phyloP scores from a whole-genome alignment of 2,113 vertebrate genomes.

The Ochotona curzoniae region DNA sequence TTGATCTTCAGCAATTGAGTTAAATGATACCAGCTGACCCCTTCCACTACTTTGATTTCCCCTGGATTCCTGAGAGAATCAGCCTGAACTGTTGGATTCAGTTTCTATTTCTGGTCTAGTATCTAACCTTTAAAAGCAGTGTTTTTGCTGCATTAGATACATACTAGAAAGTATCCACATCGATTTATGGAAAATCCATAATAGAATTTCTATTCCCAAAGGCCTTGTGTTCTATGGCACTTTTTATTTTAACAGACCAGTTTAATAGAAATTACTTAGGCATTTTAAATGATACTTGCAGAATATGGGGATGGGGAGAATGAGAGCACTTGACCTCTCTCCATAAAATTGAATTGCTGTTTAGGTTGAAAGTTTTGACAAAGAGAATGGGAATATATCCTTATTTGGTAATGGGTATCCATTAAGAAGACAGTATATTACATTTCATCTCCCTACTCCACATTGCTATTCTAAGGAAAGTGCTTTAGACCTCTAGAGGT shows the following conservation, averaged over 20 bases:
- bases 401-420: conserved; percentile 60
- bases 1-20: neutral
- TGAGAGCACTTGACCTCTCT: conserved; percentile 30
- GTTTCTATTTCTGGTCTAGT: conserved; percentile 33
- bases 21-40: neutral
- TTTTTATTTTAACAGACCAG: conserved; percentile 34
- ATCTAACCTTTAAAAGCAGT: neutral
- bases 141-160: neutral
- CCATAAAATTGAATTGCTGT: conserved; percentile 51
- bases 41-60: neutral
- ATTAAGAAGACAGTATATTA: conserved; percentile 8
- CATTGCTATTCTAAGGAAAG: neutral
- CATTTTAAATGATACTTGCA: conserved; percentile 60
- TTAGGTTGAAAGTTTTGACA: conserved; percentile 55
- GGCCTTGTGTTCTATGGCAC: neutral
- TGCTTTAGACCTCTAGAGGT: neutral
- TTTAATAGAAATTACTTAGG: conserved; percentile 58
- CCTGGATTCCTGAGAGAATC: neutral
- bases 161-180: neutral
- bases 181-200: conserved; percentile 27
- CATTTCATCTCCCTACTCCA: conserved; percentile 18
- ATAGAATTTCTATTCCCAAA: neutral
- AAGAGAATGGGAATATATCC: neutral
- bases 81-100: neutral
- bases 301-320: neutral